Percentiles rank a stretch among this genome's conserved stretches.
Evolutionary conservation across 1,140 invertebrate species (phyloP).

Genomic region (Trinorchestia longiramus): DNA sequence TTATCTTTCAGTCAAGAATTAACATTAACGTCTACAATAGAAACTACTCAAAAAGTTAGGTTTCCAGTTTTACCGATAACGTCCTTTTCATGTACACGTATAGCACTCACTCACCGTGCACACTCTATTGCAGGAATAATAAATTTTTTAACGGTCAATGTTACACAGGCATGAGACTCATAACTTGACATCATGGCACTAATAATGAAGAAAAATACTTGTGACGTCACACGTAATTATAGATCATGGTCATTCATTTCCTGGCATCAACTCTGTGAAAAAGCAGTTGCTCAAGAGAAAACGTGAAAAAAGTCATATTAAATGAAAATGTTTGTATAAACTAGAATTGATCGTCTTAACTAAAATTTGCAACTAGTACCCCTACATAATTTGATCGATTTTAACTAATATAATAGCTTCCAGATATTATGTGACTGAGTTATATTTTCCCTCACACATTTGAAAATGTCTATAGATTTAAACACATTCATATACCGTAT

Average conservation of each 20-base stretch:
- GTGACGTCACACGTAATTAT: neutral
- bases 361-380: neutral
- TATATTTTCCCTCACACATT: no score
- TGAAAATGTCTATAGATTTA: no score
- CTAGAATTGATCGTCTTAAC: neutral
- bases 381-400: no score
- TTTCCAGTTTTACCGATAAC: no score
- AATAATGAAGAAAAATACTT: neutral
- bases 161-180: neutral
- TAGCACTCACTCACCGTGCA: no score
- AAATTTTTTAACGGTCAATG: neutral
- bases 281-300: neutral
- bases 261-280: neutral
- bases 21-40: no score
- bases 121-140: neutral
- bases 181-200: neutral
- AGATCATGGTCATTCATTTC: neutral
- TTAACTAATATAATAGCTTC: no score
- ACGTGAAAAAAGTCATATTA: neutral
- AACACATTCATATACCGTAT: no score
- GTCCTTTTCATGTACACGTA: no score
- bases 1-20: no score
- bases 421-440: no score
- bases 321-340: neutral
- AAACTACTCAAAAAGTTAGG: no score